phyloP scores from a whole-genome alignment of 2,888 invertebrate species.

The Hydrotaea cyrtoneurina region DNA sequence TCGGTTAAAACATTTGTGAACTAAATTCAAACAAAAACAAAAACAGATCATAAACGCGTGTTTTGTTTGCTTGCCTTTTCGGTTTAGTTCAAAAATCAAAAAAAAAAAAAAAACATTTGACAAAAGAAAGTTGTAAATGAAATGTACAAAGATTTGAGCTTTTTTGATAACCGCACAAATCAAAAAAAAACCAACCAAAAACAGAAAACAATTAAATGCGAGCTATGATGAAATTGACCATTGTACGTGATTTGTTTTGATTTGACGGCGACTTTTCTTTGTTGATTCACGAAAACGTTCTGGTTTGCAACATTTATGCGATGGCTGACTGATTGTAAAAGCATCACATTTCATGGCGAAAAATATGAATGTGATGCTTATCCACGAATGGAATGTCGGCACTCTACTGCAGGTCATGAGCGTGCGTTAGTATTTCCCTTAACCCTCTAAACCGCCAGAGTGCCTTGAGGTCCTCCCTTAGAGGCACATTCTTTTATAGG shows the following conservation, averaged over 20 bases:
- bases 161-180: slow-evolving; percentile 37
- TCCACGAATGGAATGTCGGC: too few species aligned
- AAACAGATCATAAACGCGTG: slow-evolving; percentile 40
- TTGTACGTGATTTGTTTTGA: slow-evolving; percentile 13
- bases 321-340: not conserved
- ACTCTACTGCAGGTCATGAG: too few species aligned
- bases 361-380: too few species aligned
- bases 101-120: not conserved
- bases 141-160: slow-evolving; percentile 27
- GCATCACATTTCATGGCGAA: too few species aligned
- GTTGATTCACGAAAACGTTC: too few species aligned
- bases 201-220: not conserved
- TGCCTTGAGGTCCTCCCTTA: too few species aligned
- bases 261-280: not conserved
- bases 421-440: too few species aligned
- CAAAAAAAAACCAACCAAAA: not conserved
- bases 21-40: slow-evolving; percentile 19
- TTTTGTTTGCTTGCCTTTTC: not conserved
- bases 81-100: not conserved
- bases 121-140: slow-evolving; percentile 59
- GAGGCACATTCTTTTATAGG: too few species aligned
- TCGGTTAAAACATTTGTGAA: slow-evolving; percentile 25
- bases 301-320: not conserved
- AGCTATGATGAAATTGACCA: slow-evolving; percentile 12
- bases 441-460: too few species aligned